These are phyloP conservation scores for Eristalis arbustorum DNA, from an alignment of 2,888 invertebrate species.

Conservation along the genomic window DNA sequence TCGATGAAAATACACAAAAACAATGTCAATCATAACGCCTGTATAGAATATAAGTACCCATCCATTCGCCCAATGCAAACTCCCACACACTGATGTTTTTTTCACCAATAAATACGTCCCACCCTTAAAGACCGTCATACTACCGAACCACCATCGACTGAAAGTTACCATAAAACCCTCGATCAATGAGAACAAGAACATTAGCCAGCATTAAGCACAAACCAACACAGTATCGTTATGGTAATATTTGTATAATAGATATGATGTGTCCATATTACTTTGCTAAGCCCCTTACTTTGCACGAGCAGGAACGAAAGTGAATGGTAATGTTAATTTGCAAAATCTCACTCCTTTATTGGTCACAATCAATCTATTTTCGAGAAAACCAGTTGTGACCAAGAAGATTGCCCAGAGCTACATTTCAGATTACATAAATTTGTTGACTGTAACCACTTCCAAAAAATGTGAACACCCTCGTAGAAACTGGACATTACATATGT, in stretches of 20 bases:
- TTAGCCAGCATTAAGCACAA: not conserved
- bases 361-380: not conserved
- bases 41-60: too few species aligned
- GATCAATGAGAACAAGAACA: too few species aligned
- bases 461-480: not conserved
- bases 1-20: too few species aligned
- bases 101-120: too few species aligned
- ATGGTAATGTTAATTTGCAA: not conserved
- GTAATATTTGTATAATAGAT: not conserved
- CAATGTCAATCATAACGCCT: too few species aligned
- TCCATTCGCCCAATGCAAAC: too few species aligned
- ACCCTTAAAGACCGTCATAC: too few species aligned
- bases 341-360: not conserved
- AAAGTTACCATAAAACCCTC: too few species aligned
- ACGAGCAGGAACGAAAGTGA: not conserved
- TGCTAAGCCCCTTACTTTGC: not conserved
- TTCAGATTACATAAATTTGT: slow-evolving; percentile 1
- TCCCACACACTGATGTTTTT: too few species aligned
- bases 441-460: not conserved
- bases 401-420: not conserved
- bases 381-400: slow-evolving; percentile 5
- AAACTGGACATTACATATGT: not conserved
- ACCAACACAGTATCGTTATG: not conserved
- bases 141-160: too few species aligned
- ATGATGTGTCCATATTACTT: not conserved